These are phyloP conservation scores for Drosophila imparisetae DNA, from an alignment of 2,888 invertebrate species.

Conservation along the genomic window DNA sequence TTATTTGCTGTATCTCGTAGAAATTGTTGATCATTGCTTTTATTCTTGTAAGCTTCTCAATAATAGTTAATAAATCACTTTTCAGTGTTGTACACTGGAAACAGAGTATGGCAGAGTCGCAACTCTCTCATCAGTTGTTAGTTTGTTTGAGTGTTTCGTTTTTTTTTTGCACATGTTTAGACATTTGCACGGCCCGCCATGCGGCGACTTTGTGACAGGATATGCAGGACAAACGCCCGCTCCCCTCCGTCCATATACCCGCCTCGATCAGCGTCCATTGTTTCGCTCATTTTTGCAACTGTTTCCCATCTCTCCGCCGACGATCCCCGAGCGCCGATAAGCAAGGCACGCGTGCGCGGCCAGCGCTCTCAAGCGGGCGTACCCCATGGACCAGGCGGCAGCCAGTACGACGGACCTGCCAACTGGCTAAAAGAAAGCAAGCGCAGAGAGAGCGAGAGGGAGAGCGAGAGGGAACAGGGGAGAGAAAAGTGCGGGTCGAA, in stretches of 20 bases:
- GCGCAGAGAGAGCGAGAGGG: background rate
- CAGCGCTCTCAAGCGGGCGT: constrained; percentile 55
- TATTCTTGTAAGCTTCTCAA: background rate
- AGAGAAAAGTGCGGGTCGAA: constrained; percentile 70
- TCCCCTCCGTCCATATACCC: constrained; percentile 2
- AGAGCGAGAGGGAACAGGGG: background rate
- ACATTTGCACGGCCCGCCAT: constrained; percentile 58
- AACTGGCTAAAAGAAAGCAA: background rate
- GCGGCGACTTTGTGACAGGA: constrained; percentile 70
- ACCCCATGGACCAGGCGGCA: constrained; percentile 23
- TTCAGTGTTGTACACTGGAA: background rate
- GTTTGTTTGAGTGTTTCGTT: background rate
- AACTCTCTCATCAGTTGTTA: background rate
- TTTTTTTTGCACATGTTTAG: constrained; percentile 65
- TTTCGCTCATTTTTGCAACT: constrained; percentile 65
- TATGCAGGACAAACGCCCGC: constrained; percentile 45
- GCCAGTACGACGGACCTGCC: constrained; percentile 6
- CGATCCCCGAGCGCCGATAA: constrained; percentile 43
- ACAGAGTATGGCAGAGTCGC: constrained; percentile 4
- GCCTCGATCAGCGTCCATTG: constrained; percentile 32
- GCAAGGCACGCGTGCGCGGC: constrained; percentile 63
- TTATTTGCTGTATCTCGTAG: too few species aligned
- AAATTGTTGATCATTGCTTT: background rate
- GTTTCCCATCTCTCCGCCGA: constrained; percentile 40
- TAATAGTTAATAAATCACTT: background rate